Base-by-base conservation (phyloP, 2,888 invertebrate species). In the Tenthredo amoena region DNA sequence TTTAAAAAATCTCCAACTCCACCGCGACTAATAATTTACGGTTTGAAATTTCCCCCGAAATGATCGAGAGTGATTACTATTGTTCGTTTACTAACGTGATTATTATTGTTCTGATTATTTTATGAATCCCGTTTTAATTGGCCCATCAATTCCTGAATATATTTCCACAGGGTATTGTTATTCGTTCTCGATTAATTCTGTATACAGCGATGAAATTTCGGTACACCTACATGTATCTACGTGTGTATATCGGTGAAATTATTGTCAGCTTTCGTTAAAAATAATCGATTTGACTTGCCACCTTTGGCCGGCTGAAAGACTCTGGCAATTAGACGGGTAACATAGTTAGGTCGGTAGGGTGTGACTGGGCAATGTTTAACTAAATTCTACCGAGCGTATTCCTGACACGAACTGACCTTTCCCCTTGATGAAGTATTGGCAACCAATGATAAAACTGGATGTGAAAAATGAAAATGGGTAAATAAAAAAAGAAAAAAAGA, bases 271-370 rank as follows among this genome's bases (percentile, higher is more conserved):
- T 34, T 34, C 6, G 68, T 68, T 68, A 0, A 6, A 47, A 34
- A 34, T 68, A n/a, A 77, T 77, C 50, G 34, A 77, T 81, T 37
- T 62, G 62, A 81, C 81, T 55, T 26, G 37, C 40, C 21, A 58
- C 58, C 37, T 81, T 81, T 81, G 37, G 21, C 26, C 34, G 21
- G 55, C 12, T 79, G 21, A 79, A 58, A 79, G 79, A 55, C 77
- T 34, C 26, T 12, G 37, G 58, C 37, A 81, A 81, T 62, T 81
- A 81, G 18, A 21, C 12, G 5, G 37, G 21, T 40, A 81, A 81
- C 58, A 40, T 40, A 37, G 81, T 81, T 81, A 58, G 21, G 62
- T 21, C 62, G 26, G n/a, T 62, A 81, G 81, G 81, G 81, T 81
- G 81, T 34, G 81, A 62, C 40, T 81, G 40, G 62, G 21, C 62